A percentile compares a stretch with the other conserved stretches of the same genome.
These are phyloP conservation scores for Accipiter cooperii DNA, from an alignment of 2,113 vertebrate species.

Conservation along the genomic window DNA sequence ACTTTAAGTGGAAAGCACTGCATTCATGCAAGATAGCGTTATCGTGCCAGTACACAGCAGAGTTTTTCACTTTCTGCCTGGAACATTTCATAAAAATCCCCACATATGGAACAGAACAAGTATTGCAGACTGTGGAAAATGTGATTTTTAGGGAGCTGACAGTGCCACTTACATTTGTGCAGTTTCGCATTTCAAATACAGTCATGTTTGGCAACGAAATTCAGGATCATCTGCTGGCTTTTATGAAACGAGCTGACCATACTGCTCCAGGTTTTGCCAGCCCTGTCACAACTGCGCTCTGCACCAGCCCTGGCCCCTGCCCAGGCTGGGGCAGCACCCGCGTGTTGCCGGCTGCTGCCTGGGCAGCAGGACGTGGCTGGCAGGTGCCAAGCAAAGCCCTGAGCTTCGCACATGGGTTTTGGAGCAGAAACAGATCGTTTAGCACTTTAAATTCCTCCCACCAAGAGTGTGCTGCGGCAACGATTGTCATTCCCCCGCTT, in stretches of 20 bases:
- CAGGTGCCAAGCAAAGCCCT: background rate
- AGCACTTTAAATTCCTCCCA: background rate
- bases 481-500: background rate
- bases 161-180: conserved; percentile 12
- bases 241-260: background rate
- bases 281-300: background rate
- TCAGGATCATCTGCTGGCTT: conserved; percentile 23
- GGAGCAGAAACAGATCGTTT: background rate
- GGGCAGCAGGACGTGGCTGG: background rate
- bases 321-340: background rate
- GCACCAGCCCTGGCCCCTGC: background rate
- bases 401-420: background rate
- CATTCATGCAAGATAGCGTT: conserved; percentile 14
- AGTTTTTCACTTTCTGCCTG: conserved; percentile 45
- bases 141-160: conserved; percentile 44
- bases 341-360: background rate
- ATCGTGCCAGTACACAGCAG: background rate
- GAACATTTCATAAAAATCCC: conserved; percentile 55
- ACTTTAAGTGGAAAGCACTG: conserved; percentile 37
- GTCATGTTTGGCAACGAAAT: conserved; percentile 18
- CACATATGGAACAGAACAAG: conserved; percentile 50
- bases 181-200: conserved; percentile 14
- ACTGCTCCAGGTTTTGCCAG: background rate
- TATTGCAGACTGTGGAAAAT: conserved; percentile 45
- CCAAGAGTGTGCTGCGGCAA: background rate